Base-by-base conservation (phyloP, 2,888 invertebrate genomes). In the Acronicta psi region DNA sequence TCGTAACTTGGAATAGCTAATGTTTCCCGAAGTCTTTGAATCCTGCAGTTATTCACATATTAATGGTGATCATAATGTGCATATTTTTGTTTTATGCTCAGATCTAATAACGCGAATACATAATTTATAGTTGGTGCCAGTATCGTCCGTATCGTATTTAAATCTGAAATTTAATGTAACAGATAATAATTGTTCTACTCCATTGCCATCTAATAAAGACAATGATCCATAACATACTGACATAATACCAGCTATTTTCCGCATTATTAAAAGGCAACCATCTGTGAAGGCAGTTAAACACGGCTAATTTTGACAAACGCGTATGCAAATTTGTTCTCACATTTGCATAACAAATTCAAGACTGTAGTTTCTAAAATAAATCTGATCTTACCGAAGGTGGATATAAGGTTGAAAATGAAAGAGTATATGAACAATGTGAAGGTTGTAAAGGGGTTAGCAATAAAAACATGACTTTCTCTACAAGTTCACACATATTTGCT, bases 401-500 rank as follows among this genome's bases (percentile, higher is more conserved):
- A 5, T 2, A 46, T 62, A 74, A 66, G 62, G 61, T 53, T 1
- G 44, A 49, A 43, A 63, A 49, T 60, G 10, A 34, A 37, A 42
- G 16, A 25, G 29, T 31, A 34, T 14, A 9, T 44, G 18, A 40
- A 49, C 13, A 51, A 45, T 9, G 11, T 47, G 4, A 52, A 46
- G 38, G 18, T 69, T 53, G 59, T 63, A 42, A 54, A 60, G 69
- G 69, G 60, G 63, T 63, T 49, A 52, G 56, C 41, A 73, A 77
- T 74, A 72, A 77, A 78, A 75, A 66, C 59, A 69, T 57, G 55
- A 83, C 86, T 89, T 88, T 88, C 88, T 76, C 77, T 70, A 44
- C 69, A 79, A 80, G 81, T 88, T 90, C 89, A 85, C 90, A 90
- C 88, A 78, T 88, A 86, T 88, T 89, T 88, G 74, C 66, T 44